Conservation (phyloP, 1,140 invertebrate genomes). For the Hycleus cichorii region DNA sequence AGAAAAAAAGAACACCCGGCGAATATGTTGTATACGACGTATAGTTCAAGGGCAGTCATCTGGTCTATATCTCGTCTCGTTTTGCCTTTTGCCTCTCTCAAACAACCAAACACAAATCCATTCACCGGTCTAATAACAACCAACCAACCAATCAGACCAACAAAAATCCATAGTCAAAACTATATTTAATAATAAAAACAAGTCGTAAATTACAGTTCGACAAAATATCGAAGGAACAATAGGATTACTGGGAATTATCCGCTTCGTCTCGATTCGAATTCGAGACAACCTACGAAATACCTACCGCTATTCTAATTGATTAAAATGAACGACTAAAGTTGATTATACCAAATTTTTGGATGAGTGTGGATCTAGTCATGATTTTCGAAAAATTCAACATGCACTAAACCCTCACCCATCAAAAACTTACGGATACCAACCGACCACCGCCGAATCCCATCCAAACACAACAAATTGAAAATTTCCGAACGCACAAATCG, state of each 20-base stretch:
- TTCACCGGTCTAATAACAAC: background rate
- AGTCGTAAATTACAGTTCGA: background rate
- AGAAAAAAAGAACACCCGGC: conserved; percentile 9
- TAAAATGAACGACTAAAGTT: background rate
- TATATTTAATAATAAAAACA: too few relatives aligned
- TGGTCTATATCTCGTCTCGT: conserved; percentile 3
- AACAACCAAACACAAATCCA: background rate
- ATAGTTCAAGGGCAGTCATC: conserved; percentile 34
- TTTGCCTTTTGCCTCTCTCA: background rate
- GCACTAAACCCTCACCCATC: conserved; percentile 39
- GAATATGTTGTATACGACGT: conserved; percentile 17
- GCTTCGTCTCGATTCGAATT: too few relatives aligned
- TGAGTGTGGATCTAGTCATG: conserved; percentile 42
- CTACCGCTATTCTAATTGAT: too few relatives aligned
- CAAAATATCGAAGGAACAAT: background rate
- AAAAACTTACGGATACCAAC: conserved; percentile 25
- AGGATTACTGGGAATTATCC: background rate
- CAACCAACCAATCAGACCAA: background rate
- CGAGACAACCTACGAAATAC: too few relatives aligned
- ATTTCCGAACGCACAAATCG: too few relatives aligned
- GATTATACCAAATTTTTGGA: conserved; percentile 29
- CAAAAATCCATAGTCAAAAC: too few relatives aligned
- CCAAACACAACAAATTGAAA: too few relatives aligned
- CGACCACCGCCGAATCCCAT: too few relatives aligned
- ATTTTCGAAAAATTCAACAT: conserved; percentile 29